A percentile compares a stretch with the other conserved stretches of the same genome.
These are phyloP conservation scores for Lobophora halterata DNA, from an alignment of 2,888 invertebrate genomes.

Conservation along the genomic window DNA sequence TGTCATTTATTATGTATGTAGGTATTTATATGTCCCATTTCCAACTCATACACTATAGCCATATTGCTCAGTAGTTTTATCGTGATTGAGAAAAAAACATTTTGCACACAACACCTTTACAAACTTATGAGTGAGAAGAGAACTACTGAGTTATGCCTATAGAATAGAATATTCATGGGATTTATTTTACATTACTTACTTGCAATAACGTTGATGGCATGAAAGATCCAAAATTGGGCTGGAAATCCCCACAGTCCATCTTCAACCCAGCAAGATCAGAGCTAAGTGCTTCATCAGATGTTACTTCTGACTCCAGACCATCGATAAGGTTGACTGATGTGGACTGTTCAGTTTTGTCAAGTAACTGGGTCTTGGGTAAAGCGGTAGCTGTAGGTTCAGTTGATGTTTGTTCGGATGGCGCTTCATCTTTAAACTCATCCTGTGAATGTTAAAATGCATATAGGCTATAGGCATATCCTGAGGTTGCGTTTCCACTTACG, in stretches of 20 bases:
- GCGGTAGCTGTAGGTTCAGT: slow-evolving; percentile 35
- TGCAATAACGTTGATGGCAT: slow-evolving; percentile 77
- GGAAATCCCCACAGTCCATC: slow-evolving; percentile 56
- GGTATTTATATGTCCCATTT: too few relatives aligned
- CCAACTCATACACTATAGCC: too few relatives aligned
- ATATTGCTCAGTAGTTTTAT: too few relatives aligned
- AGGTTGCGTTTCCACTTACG: too few relatives aligned
- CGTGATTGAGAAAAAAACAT: too few relatives aligned
- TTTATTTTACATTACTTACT: slow-evolving; percentile 46
- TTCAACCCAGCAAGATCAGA: slow-evolving; percentile 65
- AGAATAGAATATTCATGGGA: too few relatives aligned
- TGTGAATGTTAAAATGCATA: slow-evolving; percentile 50
- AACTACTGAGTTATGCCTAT: too few relatives aligned
- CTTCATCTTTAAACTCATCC: slow-evolving; percentile 82
- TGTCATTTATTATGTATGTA: too few relatives aligned
- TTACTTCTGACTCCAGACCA: slow-evolving; percentile 41
- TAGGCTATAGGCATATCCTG: neutral
- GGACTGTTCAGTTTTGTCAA: slow-evolving; percentile 38
- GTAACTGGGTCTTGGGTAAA: slow-evolving; percentile 38
- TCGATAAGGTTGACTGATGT: slow-evolving; percentile 56
- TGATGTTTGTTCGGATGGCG: slow-evolving; percentile 17
- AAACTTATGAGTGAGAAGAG: too few relatives aligned
- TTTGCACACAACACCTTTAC: too few relatives aligned
- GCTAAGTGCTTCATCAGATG: slow-evolving; percentile 38
- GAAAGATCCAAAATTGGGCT: slow-evolving; percentile 63